These are phyloP conservation scores for Elymnias hypermnestra DNA, from an alignment of 1,140 invertebrate species.

Conservation along the genomic window DNA sequence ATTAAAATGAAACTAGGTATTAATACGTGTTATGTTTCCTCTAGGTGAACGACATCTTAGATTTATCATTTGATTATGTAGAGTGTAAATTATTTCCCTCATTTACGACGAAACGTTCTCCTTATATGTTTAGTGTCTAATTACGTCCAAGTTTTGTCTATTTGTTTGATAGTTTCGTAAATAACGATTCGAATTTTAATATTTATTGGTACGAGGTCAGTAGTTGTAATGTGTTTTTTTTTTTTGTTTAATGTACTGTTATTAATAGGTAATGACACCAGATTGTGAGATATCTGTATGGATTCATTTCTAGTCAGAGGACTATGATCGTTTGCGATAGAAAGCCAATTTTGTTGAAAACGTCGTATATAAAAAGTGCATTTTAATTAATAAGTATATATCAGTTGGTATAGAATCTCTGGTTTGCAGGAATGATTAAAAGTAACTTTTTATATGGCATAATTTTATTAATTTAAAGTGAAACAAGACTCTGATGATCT, in stretches of 20 bases:
- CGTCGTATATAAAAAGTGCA: too few relatives aligned
- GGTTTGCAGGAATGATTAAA: too few relatives aligned
- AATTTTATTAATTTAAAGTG: too few relatives aligned
- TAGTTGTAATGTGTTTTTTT: conserved; percentile 44
- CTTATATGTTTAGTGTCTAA: conserved; percentile 45
- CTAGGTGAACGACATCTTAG: conserved; percentile 44
- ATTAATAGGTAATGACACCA: conserved; percentile 35
- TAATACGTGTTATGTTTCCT: conserved; percentile 68
- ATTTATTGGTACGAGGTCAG: conserved; percentile 72
- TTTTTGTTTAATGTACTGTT: conserved; percentile 44
- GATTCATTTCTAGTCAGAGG: conserved; percentile 65
- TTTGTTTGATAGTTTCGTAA: conserved; percentile 61
- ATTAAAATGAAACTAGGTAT: conserved; percentile 57
- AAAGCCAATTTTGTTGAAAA: too few relatives aligned
- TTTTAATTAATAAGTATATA: too few relatives aligned
- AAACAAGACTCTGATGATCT: too few relatives aligned
- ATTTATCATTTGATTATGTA: conserved; percentile 58
- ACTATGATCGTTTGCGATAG: conserved; percentile 68
- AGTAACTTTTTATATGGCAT: too few relatives aligned
- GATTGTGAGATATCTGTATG: conserved; percentile 57
- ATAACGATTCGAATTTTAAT: conserved; percentile 60
- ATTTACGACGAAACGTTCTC: conserved; percentile 41
- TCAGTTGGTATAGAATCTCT: too few relatives aligned
- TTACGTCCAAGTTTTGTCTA: conserved; percentile 61
- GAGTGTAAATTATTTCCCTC: conserved; percentile 65